Evolutionary conservation across 1,140 invertebrate species (phyloP).

Genomic region (Brachionus rubens): DNA sequence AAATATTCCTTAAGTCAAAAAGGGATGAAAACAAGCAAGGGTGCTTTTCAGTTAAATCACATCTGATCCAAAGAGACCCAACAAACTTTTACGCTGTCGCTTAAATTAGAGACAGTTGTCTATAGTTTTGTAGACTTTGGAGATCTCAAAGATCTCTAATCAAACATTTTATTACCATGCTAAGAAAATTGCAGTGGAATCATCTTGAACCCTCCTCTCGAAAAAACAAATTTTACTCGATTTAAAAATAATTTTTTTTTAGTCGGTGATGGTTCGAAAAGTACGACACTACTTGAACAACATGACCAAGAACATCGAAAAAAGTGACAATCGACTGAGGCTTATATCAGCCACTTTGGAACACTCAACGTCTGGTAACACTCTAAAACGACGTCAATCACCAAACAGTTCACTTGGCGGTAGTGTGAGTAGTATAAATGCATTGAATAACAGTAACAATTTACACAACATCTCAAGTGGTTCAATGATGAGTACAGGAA

Average conservation of each 20-base stretch:
- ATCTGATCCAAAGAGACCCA: no score
- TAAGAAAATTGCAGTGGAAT: no score
- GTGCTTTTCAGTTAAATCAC: no score
- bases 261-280: conserved; percentile 46
- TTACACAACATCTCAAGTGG: conserved; percentile 30
- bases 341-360: conserved; percentile 36
- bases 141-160: no score
- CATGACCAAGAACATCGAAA: conserved; percentile 17
- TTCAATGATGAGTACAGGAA: background rate
- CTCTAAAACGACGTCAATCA: background rate
- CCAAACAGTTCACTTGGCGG: conserved; percentile 2
- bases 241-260: background rate
- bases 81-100: no score
- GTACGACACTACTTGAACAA: conserved; percentile 41
- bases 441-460: conserved; percentile 22
- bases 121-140: no score
- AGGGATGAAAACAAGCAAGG: no score
- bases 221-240: background rate
- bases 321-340: background rate
- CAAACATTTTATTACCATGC: no score
- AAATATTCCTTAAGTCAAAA: no score
- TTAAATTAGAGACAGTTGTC: no score
- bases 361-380: conserved; percentile 13
- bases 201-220: no score
- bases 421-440: conserved; percentile 31